Evolutionary conservation across 2,113 vertebrate species (phyloP).

Genomic region (Fulica atra): DNA sequence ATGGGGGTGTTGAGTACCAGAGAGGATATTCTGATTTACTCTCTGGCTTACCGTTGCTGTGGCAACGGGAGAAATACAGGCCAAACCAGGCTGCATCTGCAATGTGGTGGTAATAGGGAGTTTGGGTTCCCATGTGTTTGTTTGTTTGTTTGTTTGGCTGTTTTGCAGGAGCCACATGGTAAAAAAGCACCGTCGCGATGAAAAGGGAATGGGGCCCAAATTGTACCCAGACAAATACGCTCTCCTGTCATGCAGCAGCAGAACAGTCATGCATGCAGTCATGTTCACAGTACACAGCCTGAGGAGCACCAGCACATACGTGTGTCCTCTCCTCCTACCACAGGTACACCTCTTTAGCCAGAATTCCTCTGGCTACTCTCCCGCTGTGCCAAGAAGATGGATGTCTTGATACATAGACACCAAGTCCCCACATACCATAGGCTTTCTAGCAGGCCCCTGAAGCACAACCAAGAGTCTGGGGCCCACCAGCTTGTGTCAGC

Average conservation of each 20-base stretch:
- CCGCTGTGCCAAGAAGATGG: not conserved
- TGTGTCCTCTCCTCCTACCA: not conserved
- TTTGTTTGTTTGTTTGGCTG: conserved; percentile 70
- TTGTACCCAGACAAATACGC: not conserved
- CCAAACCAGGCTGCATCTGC: conserved; percentile 72
- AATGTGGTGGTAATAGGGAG: conserved; percentile 64
- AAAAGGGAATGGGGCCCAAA: not conserved
- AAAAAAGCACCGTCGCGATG: not conserved
- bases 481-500: not conserved
- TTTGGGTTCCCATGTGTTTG: conserved; percentile 65
- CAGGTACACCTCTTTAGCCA: not conserved
- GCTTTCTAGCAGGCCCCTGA: not conserved
- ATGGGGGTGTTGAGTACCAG: not conserved
- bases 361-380: not conserved
- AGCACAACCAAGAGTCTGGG: not conserved
- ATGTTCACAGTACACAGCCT: not conserved
- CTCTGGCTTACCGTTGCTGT: conserved; percentile 64
- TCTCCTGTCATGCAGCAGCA: not conserved
- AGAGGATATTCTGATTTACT: conserved; percentile 62
- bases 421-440: not conserved
- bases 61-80: conserved; percentile 74
- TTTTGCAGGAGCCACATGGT: conserved; percentile 27
- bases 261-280: not conserved
- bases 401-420: not conserved
- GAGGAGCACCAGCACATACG: not conserved